These are phyloP conservation scores for Tragelaphus strepsiceros DNA, from an alignment of 2,113 vertebrate genomes.

Conservation along the genomic window DNA sequence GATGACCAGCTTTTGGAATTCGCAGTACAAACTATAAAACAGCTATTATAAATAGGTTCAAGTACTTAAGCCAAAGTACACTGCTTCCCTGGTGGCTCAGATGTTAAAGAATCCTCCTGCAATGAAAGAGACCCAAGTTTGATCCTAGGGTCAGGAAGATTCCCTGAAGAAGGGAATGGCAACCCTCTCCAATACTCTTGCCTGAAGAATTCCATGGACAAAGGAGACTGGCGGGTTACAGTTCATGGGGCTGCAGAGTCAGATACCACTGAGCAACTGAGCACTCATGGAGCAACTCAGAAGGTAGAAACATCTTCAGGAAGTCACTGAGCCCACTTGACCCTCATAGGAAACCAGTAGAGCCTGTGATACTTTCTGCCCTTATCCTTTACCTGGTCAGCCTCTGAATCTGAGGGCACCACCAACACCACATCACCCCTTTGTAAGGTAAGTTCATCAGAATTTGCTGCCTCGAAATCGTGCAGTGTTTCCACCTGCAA, in stretches of 20 bases:
- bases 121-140: not conserved
- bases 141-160: not conserved
- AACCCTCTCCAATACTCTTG: not conserved
- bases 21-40: not conserved
- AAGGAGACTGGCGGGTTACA: not conserved
- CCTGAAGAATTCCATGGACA: not conserved
- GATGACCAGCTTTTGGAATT: not conserved
- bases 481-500: slow-evolving; percentile 93
- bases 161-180: not conserved
- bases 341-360: not conserved
- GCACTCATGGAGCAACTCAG: not conserved
- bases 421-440: slow-evolving; percentile 92
- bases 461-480: slow-evolving; percentile 96
- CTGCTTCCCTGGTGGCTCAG: not conserved
- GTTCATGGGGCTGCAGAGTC: not conserved
- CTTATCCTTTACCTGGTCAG: slow-evolving; percentile 89
- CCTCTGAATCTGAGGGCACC: slow-evolving; percentile 86
- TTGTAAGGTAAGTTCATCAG: slow-evolving; percentile 92
- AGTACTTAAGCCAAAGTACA: not conserved
- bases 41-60: not conserved
- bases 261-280: not conserved
- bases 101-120: not conserved
- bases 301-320: not conserved
- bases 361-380: not conserved
- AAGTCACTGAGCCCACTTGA: not conserved